Evolutionary conservation across 2,797 vertebrate species (phyloP).

Genomic region (Remorina albescens): DNA sequence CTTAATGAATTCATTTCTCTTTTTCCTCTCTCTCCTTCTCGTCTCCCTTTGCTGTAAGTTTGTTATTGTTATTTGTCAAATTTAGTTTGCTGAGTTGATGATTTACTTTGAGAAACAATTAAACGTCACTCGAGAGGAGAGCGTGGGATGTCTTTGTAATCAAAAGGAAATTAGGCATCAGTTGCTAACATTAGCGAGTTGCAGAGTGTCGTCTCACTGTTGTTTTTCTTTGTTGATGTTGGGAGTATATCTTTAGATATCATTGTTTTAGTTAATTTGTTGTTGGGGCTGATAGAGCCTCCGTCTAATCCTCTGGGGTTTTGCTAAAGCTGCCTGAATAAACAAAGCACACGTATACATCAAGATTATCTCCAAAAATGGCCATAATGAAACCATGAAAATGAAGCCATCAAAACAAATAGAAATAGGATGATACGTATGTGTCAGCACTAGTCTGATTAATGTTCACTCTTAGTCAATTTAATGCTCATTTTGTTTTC

Average conservation of each 20-base stretch:
- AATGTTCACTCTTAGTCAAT: conserved; percentile 3
- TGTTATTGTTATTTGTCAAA: conserved; percentile 79
- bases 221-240: conserved; percentile 57
- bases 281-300: conserved; percentile 51
- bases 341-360: conserved; percentile 33
- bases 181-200: conserved; percentile 78
- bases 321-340: conserved; percentile 60
- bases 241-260: conserved; percentile 51
- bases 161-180: conserved; percentile 83
- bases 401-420: conserved; percentile 36
- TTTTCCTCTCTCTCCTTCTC: background rate
- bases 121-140: conserved; percentile 81
- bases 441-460: conserved; percentile 11
- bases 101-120: conserved; percentile 85
- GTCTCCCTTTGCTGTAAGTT: conserved; percentile 67
- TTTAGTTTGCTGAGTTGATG: conserved; percentile 83
- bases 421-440: conserved; percentile 19
- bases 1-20: conserved; percentile 58
- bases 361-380: conserved; percentile 51
- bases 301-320: conserved; percentile 60
- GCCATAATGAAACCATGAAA: conserved; percentile 37
- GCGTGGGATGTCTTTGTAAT: conserved; percentile 83
- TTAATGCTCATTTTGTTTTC: background rate
- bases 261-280: conserved; percentile 68
- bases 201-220: conserved; percentile 51